Evolutionary conservation across 2,888 invertebrate species (phyloP), one percentile per base, ranked within the genome.

Genomic region (Phrixothrix hirtus): DNA sequence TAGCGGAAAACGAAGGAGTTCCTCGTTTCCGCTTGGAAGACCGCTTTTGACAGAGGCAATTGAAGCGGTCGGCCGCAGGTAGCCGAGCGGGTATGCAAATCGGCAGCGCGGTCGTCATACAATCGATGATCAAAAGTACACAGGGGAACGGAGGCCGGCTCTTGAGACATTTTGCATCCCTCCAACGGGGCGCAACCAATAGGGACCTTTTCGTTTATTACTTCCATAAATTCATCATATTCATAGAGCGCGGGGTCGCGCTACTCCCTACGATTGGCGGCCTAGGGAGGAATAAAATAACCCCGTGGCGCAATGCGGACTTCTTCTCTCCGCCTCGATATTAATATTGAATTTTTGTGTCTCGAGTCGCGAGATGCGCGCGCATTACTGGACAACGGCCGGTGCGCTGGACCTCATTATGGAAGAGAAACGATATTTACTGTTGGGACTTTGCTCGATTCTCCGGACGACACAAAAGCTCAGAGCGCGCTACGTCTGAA

Each of bases 331-430:
- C 83, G 81, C 83, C 82, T 81, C 80, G 82, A 85, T 86, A 86
- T 87, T 86, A 86, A 86, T 87, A 86, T 86, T 85, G 84, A 84
- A 86, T 86, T 86, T 86, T 85, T 84, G 80, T 81, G 80, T 79
- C 80, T 77, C 79, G 80, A 79, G 69, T 68, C 72, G 72, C 70
- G 68, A 61, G 66, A 63, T 68, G 71, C 69, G 74, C 73, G 72
- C 74, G 70, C 73, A 64, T 64, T 35, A 38, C 47, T 48, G 58
- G 51, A 51, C 45, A 51, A 39, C 43, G 50, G 49, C 51, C 52
- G 52, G 35, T 56, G 51, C 60, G 60, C 60, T 58, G 62, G 65
- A 64, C 64, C 62, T 62, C 65, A 61, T 61, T 62, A 60, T 64
- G 62, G 68, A 67, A 68, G 69, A 68, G 68, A 67, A 70, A 66